These are phyloP conservation scores for Leptinotarsa lineolata DNA, from an alignment of 1,140 invertebrate genomes.

Conservation along the genomic window DNA sequence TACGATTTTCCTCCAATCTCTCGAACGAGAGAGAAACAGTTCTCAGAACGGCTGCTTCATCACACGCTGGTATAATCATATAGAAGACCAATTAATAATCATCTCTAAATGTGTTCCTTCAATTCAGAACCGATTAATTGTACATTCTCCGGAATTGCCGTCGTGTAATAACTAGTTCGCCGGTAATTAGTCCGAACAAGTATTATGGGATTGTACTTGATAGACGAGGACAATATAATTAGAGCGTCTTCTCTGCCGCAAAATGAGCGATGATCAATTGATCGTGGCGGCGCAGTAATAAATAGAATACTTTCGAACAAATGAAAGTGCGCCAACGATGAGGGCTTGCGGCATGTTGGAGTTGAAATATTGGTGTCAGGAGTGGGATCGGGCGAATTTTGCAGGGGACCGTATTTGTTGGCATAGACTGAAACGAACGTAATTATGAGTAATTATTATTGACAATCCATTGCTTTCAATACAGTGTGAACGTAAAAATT, in stretches of 20 bases:
- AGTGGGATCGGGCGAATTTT: too few relatives aligned
- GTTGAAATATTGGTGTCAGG: too few relatives aligned
- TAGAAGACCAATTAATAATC: background rate
- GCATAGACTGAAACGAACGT: too few relatives aligned
- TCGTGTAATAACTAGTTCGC: background rate
- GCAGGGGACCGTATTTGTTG: too few relatives aligned
- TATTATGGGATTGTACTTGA: background rate
- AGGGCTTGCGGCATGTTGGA: too few relatives aligned
- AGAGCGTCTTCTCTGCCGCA: background rate
- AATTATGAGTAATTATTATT: too few relatives aligned
- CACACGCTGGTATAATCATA: background rate
- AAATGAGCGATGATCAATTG: background rate
- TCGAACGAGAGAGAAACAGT: background rate
- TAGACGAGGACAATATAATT: background rate
- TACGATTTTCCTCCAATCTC: too few relatives aligned
- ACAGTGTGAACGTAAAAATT: too few relatives aligned
- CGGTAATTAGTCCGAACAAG: background rate
- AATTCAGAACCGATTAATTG: background rate
- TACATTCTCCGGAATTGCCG: background rate
- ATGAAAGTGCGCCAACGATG: too few relatives aligned
- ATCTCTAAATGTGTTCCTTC: background rate
- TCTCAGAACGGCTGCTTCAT: background rate
- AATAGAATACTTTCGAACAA: too few relatives aligned
- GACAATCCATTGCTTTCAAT: too few relatives aligned
- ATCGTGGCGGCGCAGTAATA: background rate